Evolutionary conservation across 2,113 vertebrate genomes (phyloP).

Genomic region (Glareola pratincola): DNA sequence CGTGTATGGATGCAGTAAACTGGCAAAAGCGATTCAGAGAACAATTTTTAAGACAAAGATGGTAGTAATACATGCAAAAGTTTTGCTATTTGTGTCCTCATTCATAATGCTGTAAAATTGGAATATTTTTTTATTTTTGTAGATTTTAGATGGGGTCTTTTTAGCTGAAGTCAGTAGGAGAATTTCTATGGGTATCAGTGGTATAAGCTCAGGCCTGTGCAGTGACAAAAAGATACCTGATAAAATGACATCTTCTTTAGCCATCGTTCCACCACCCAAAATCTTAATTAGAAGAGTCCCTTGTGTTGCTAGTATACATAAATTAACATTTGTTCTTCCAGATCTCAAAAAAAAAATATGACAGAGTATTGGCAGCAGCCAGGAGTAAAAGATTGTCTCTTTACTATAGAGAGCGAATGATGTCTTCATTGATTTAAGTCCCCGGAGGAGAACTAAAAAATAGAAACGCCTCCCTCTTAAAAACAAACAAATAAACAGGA

Average conservation of each 20-base stretch:
- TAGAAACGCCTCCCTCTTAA: not conserved
- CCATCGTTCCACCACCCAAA: not conserved
- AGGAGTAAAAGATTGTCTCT: not conserved
- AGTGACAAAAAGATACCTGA: not conserved
- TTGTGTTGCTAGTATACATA: not conserved
- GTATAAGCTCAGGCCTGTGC: not conserved
- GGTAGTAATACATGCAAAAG: not conserved
- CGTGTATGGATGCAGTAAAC: not conserved
- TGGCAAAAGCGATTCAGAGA: not conserved
- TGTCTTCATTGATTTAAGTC: not conserved
- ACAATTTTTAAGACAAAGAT: not conserved
- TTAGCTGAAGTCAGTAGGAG: not conserved
- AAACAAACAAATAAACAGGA: not conserved
- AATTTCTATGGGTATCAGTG: not conserved
- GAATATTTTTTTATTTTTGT: not conserved
- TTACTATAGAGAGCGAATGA: not conserved
- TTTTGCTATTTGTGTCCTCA: not conserved
- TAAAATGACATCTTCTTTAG: not conserved
- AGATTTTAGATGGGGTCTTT: not conserved
- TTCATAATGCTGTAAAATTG: not conserved
- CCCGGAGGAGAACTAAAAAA: not conserved
- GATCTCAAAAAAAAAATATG: not conserved
- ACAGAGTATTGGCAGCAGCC: not conserved
- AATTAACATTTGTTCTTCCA: not conserved
- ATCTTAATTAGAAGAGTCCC: not conserved